Evolutionary conservation across 2,797 vertebrate genomes (phyloP), one percentile per base, ranked within the genome.

Genomic region (Malurus splendens): DNA sequence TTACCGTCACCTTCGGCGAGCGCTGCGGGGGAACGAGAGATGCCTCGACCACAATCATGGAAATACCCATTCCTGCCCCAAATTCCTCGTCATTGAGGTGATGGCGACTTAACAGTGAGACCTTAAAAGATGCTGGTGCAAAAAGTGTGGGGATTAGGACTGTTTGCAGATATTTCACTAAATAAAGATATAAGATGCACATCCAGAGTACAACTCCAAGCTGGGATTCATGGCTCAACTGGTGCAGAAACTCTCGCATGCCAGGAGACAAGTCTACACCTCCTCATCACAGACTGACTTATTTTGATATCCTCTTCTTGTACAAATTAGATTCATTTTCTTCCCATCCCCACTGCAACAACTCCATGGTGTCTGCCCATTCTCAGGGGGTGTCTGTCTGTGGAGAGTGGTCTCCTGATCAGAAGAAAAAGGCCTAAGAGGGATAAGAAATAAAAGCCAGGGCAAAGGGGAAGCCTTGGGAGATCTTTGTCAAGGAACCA

Each of bases 21-120:
- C 0, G 1, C 56, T 2, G 0, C 0, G 1, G 50, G 83, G 70
- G 8, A 64, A 64, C 0, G 2, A 54, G 67, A 0, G 1, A 27
- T 6, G 39, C 42, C 45, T 36, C 0, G 0, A 48, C 32, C 67
- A 10, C 2, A 68, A 14, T 67, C 15, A 28, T 16, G 47, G 87
- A 68, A 67, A 80, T 28, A 11, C 9, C 47, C n/a, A 12, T 14
- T 73, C 38, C 83, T 44, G 55, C 51, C 62, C 86, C 70, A 78
- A 81, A 66, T 0, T 24, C 9, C 28, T 57, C 9, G 0, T 47
- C 14, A 0, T 16, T 23, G 44, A 1, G 1, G 39, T 32, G 41
- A 39, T 0, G 33, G 55, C 0, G 1, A 41, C 52, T 70, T 57
- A 56, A 54, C 2, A 13, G 39, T 18, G 33, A 85, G 8, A 74